Percentiles rank a stretch among this genome's conserved stretches.
phyloP scores from a whole-genome alignment of 2,797 vertebrate genomes.

The Semaprochilodus insignis region DNA sequence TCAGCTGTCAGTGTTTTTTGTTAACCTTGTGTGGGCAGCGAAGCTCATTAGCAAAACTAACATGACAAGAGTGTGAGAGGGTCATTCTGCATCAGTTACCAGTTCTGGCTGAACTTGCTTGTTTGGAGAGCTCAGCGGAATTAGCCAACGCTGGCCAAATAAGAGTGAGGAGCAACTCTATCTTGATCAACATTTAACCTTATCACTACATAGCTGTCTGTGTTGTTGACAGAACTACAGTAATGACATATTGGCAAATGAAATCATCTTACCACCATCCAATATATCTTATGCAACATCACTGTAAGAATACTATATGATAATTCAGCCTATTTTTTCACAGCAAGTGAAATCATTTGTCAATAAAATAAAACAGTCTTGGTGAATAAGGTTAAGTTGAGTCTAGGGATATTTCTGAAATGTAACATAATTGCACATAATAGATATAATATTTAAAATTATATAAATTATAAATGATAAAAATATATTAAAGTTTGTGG shows the following conservation, averaged over 20 bases:
- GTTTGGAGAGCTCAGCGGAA: conserved; percentile 5
- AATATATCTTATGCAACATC: background rate
- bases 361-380: no score
- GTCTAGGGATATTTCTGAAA: no score
- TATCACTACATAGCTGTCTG: background rate
- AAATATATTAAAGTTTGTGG: no score
- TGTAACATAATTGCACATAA: no score
- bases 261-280: background rate
- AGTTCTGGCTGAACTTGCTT: background rate
- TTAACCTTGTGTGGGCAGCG: conserved; percentile 6
- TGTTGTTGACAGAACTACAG: background rate
- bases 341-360: no score
- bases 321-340: no score
- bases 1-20: background rate
- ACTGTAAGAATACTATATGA: no score
- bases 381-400: no score
- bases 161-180: background rate
- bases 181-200: background rate
- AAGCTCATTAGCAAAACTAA: conserved; percentile 23
- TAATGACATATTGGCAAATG: background rate
- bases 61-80: conserved; percentile 16
- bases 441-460: no score
- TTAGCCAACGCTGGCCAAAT: background rate
- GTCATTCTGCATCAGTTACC: conserved; percentile 3
- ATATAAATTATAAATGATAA: no score